These are phyloP conservation scores for Ptilonorhynchus violaceus DNA, from an alignment of 2,113 vertebrate genomes.

Conservation along the genomic window DNA sequence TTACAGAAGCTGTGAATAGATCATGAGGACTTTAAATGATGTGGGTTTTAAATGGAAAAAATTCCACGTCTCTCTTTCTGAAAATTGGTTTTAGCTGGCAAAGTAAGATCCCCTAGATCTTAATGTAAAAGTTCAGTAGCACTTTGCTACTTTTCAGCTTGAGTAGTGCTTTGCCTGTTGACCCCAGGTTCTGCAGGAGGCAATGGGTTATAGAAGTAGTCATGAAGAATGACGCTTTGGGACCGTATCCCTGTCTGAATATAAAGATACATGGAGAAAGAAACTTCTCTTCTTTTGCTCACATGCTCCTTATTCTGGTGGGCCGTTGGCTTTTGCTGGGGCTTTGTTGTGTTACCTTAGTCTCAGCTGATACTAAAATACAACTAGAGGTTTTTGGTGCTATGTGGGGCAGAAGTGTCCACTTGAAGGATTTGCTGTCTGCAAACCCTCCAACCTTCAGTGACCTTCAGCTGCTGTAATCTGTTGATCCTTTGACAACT, in stretches of 20 bases:
- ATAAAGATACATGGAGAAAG: not conserved
- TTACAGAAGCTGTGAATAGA: constrained; percentile 21
- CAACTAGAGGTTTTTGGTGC: not conserved
- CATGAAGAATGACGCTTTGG: not conserved
- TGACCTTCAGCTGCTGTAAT: not conserved
- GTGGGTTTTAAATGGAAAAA: not conserved
- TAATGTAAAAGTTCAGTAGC: not conserved
- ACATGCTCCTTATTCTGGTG: rapidly evolving
- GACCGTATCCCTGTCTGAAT: not conserved
- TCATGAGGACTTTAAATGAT: not conserved
- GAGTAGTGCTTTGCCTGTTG: not conserved
- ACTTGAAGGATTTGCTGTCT: not conserved
- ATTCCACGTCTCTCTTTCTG: not conserved
- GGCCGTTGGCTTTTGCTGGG: not conserved
- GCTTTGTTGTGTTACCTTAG: not conserved
- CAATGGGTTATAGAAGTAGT: not conserved
- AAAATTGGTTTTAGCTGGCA: not conserved
- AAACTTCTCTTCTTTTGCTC: not conserved
- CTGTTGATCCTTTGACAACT: not conserved
- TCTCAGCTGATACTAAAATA: not conserved
- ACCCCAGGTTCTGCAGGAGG: not conserved
- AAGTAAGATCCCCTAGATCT: not conserved
- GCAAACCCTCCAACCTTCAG: not conserved
- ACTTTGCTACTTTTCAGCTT: not conserved
- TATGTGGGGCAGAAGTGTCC: not conserved